Evolutionary conservation across 2,888 invertebrate genomes (phyloP).

Genomic region (Malacosoma neustria): DNA sequence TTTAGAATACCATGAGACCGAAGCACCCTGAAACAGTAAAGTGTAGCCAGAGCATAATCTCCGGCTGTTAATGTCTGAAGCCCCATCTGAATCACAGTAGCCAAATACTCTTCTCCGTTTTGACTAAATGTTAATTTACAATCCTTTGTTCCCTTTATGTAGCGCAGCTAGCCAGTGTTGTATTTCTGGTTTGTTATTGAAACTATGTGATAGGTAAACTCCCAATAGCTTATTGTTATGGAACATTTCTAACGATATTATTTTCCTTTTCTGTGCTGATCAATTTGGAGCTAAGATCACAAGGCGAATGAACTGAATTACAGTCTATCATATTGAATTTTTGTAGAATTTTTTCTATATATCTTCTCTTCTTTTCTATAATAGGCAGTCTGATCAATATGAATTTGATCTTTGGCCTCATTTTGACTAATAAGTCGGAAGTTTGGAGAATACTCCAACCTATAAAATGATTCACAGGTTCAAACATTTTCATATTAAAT

Average conservation of each 20-base stretch:
- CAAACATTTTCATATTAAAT: constrained; percentile 6
- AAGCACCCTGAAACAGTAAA: too few species aligned
- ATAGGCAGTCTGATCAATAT: too few species aligned
- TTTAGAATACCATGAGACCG: constrained; percentile 17
- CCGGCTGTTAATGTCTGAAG: too few species aligned
- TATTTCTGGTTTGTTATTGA: constrained; percentile 13
- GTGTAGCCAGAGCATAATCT: too few species aligned
- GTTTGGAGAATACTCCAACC: too few species aligned
- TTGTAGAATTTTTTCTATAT: constrained; percentile 6
- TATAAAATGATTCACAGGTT: constrained; percentile 6
- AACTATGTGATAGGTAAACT: constrained; percentile 14
- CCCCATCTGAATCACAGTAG: too few species aligned
- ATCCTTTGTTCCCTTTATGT: too few species aligned
- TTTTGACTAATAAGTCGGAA: constrained; percentile 4
- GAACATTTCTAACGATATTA: constrained; percentile 4
- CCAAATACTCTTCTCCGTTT: too few species aligned
- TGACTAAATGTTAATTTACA: constrained; percentile 5
- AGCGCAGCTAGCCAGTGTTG: constrained; percentile 14
- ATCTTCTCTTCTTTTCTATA: constrained; percentile 11
- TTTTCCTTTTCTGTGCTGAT: constrained; percentile 5
- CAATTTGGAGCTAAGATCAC: constrained; percentile 9
- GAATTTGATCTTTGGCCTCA: constrained; percentile 3
- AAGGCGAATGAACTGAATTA: constrained; percentile 12
- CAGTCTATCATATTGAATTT: too few species aligned
- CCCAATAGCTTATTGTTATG: constrained; percentile 12